A percentile compares a stretch with the other conserved stretches of the same genome.
These are phyloP conservation scores for Gadus chalcogrammus DNA, from an alignment of 2,113 vertebrate genomes.

Conservation along the genomic window DNA sequence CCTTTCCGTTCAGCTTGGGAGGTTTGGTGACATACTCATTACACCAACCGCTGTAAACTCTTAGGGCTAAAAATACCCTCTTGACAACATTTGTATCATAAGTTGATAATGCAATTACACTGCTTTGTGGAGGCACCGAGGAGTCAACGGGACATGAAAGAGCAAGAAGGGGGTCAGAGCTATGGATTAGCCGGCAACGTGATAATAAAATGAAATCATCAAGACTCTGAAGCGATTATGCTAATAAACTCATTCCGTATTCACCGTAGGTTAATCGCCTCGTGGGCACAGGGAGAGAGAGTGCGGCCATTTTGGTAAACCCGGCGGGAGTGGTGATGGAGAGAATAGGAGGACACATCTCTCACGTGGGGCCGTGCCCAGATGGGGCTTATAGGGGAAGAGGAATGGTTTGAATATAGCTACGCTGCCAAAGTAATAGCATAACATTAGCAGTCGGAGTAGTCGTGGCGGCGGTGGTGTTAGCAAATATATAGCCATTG, in stretches of 20 bases:
- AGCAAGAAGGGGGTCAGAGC: constrained; percentile 30
- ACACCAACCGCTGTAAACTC: constrained; percentile 38
- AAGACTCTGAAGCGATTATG: constrained; percentile 64
- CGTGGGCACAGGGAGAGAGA: constrained; percentile 4
- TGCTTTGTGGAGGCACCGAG: constrained; percentile 45
- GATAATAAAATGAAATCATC: constrained; percentile 67
- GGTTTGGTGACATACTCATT: constrained; percentile 5
- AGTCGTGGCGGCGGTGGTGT: too few species aligned
- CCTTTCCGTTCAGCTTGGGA: too few species aligned
- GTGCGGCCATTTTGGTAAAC: not conserved
- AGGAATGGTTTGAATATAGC: too few species aligned
- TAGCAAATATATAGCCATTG: too few species aligned
- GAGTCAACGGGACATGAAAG: constrained; percentile 61
- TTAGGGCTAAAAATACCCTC: constrained; percentile 56
- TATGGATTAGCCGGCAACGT: constrained; percentile 58
- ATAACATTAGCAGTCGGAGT: too few species aligned
- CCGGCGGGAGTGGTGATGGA: not conserved
- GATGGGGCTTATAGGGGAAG: too few species aligned
- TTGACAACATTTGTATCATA: constrained; percentile 32
- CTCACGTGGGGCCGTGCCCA: too few species aligned
- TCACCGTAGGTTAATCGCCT: constrained; percentile 58
- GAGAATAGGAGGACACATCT: not conserved
- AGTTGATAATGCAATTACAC: constrained; percentile 65
- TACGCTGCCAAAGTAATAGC: too few species aligned
- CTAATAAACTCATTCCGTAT: constrained; percentile 60